Evolutionary conservation across 1,140 invertebrate genomes (phyloP).

Genomic region (Arctopsyche grandis): DNA sequence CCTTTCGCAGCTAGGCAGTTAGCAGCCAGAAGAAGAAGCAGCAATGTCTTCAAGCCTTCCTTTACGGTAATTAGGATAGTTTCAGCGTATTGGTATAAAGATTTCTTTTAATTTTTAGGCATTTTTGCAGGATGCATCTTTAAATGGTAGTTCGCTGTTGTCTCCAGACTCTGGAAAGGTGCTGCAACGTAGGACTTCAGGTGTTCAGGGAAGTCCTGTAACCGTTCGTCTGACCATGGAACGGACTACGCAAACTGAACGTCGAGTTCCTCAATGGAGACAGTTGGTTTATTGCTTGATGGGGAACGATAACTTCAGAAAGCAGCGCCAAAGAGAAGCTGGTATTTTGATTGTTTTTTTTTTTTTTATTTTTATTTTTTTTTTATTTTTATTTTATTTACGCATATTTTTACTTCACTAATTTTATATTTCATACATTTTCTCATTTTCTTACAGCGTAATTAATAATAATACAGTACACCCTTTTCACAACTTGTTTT

Average conservation of each 20-base stretch:
- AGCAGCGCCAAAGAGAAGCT: constrained; percentile 78
- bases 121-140: constrained; percentile 32
- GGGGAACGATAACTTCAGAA: constrained; percentile 80
- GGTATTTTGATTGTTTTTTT: constrained; percentile 57
- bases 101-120: not conserved
- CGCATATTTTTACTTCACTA: not conserved
- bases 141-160: constrained; percentile 28
- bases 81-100: not conserved
- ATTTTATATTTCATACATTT: not conserved
- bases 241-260: constrained; percentile 83
- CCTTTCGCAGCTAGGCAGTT: constrained; percentile 63
- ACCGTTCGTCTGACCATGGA: constrained; percentile 74
- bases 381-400: not conserved
- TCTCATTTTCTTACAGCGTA: not conserved
- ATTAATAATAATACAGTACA: too few relatives aligned
- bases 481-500: too few relatives aligned
- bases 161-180: constrained; percentile 7
- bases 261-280: constrained; percentile 75
- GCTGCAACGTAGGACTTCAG: not conserved
- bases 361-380: constrained; percentile 29
- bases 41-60: constrained; percentile 44
- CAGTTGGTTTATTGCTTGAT: constrained; percentile 83
- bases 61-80: constrained; percentile 38
- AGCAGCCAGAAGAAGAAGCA: constrained; percentile 63
- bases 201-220: constrained; percentile 53